Evolutionary conservation across 2,888 invertebrate genomes (phyloP).

Genomic region (Trachelus iudaicus): DNA sequence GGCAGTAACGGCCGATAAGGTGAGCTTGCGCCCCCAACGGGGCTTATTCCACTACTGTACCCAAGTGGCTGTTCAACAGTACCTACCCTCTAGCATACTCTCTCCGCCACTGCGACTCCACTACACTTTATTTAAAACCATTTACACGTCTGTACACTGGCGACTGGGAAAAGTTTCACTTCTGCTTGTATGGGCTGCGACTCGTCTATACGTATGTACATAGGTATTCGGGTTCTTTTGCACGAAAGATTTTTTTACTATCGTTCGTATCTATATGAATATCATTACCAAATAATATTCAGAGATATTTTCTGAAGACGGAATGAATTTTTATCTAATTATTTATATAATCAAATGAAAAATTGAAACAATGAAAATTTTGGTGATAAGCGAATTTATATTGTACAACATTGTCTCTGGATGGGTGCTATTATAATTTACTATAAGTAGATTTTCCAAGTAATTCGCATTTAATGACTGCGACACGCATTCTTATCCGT

Average conservation of each 20-base stretch:
- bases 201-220: background rate
- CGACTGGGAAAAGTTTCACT: background rate
- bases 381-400: background rate
- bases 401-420: background rate
- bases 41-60: slow-evolving; percentile 63
- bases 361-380: background rate
- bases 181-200: background rate
- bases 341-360: background rate
- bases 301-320: background rate
- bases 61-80: slow-evolving; percentile 63
- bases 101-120: slow-evolving; percentile 28
- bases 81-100: slow-evolving; percentile 35
- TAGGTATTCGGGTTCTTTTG: background rate
- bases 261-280: background rate
- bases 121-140: slow-evolving; percentile 49
- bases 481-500: background rate
- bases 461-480: background rate
- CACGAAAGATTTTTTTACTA: background rate
- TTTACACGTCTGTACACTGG: slow-evolving; percentile 43
- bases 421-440: background rate
- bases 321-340: background rate
- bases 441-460: background rate
- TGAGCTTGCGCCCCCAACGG: slow-evolving; percentile 60
- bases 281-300: background rate
- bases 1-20: slow-evolving; percentile 67